These are phyloP conservation scores for Prosopocoilus inquinatus DNA, from an alignment of 2,888 invertebrate genomes.

Conservation along the genomic window DNA sequence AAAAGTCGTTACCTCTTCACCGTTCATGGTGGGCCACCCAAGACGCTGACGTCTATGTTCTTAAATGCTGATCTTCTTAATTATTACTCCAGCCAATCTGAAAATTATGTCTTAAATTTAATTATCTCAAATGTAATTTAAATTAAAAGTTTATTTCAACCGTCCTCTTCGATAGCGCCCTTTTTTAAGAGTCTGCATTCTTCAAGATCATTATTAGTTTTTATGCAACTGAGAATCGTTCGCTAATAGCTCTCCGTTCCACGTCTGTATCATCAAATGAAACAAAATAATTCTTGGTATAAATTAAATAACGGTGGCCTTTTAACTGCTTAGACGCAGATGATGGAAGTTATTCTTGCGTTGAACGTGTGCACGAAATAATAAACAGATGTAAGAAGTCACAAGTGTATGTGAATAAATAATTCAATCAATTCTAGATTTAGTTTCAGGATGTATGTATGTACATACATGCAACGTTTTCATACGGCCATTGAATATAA, in stretches of 20 bases:
- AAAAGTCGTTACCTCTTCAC: slow-evolving; percentile 11
- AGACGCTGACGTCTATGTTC: slow-evolving; percentile 40
- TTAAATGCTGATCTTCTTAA: slow-evolving; percentile 38
- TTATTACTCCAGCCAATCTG: slow-evolving; percentile 38
- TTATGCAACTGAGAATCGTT: neutral
- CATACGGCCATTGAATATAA: too few species aligned
- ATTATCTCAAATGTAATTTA: slow-evolving; percentile 8
- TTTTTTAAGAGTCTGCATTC: neutral
- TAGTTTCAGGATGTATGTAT: too few species aligned
- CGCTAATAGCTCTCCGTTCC: neutral
- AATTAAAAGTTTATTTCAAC: slow-evolving; percentile 3
- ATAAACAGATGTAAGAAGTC: too few species aligned
- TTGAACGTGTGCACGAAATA: too few species aligned
- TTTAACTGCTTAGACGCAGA: neutral
- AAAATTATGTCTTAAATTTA: slow-evolving; percentile 32
- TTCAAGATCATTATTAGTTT: neutral
- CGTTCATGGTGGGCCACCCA: slow-evolving; percentile 37
- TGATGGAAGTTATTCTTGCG: neutral
- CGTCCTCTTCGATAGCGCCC: slow-evolving; percentile 1
- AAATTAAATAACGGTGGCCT: neutral
- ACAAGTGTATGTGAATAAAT: too few species aligned
- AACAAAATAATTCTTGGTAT: neutral
- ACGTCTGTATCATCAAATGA: neutral
- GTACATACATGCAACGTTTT: too few species aligned
- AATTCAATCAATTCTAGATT: too few species aligned